Evolutionary conservation across 2,113 vertebrate genomes (phyloP).

Genomic region (Psittacula cyanocephala): DNA sequence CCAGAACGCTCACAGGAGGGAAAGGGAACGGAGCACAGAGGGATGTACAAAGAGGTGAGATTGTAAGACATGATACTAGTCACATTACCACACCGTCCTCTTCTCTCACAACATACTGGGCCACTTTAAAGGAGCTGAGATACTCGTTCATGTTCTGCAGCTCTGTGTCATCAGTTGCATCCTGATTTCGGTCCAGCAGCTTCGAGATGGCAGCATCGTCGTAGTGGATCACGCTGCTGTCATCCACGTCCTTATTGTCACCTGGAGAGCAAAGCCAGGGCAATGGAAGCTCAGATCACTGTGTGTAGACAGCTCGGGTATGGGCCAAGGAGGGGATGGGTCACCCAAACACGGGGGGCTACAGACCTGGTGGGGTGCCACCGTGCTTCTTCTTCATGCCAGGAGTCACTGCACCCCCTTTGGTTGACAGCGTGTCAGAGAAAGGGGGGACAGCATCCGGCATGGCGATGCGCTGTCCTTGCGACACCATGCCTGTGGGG

Average conservation of each 20-base stretch:
- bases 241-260: slow-evolving; percentile 93
- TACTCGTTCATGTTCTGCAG: slow-evolving; percentile 99
- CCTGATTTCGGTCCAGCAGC: slow-evolving; percentile 93
- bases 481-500: slow-evolving; percentile 72
- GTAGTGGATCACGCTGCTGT: slow-evolving; percentile 96
- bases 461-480: slow-evolving; percentile 68
- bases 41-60: neutral
- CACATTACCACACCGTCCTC: slow-evolving; percentile 93
- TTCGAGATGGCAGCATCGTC: slow-evolving; percentile 95
- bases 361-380: slow-evolving; percentile 73
- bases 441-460: slow-evolving; percentile 56
- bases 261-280: slow-evolving; percentile 60
- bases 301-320: neutral
- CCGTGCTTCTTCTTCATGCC: slow-evolving; percentile 72
- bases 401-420: slow-evolving; percentile 60
- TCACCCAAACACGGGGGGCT: neutral
- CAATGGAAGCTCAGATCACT: fast-evolving
- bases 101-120: slow-evolving; percentile 97
- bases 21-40: neutral
- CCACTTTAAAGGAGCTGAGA: slow-evolving; percentile 99
- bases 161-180: slow-evolving; percentile 93
- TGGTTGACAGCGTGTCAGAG: slow-evolving; percentile 57
- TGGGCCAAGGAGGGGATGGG: fast-evolving
- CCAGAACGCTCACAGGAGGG: fast-evolving
- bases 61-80: slow-evolving; percentile 41